Percentiles rank a stretch among this genome's conserved stretches.
Evolutionary conservation across 2,113 vertebrate genomes (phyloP).

Genomic region (Lynx canadensis): DNA sequence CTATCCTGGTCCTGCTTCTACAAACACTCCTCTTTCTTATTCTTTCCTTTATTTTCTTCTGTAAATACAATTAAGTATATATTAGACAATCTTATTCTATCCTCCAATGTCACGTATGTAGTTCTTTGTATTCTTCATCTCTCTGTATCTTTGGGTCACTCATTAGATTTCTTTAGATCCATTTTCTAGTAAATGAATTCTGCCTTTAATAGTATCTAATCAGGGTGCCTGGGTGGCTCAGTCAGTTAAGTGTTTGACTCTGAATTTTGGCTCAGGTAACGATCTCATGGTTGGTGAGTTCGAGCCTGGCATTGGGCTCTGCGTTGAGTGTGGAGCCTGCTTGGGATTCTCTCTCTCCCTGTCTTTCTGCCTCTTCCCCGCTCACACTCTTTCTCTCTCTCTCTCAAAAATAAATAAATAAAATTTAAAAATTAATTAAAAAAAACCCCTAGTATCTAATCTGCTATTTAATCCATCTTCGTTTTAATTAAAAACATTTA

Average conservation of each 20-base stretch:
- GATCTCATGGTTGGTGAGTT: too few relatives aligned
- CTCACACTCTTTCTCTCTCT: too few relatives aligned
- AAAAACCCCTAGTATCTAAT: not conserved
- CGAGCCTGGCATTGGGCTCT: too few relatives aligned
- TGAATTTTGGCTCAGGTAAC: too few relatives aligned
- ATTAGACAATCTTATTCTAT: not conserved
- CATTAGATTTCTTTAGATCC: not conserved
- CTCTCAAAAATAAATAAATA: too few relatives aligned
- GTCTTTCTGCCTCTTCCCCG: too few relatives aligned
- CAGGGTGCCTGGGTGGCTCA: too few relatives aligned
- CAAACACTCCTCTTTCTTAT: not conserved
- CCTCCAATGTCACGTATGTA: not conserved
- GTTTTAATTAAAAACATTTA: not conserved
- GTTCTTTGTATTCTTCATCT: conserved; percentile 12
- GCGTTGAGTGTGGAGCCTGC: too few relatives aligned
- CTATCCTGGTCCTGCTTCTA: not conserved
- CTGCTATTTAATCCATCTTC: not conserved
- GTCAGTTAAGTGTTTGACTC: too few relatives aligned
- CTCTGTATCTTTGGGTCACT: not conserved
- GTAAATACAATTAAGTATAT: not conserved
- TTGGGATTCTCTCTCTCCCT: too few relatives aligned
- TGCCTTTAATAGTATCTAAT: conserved; percentile 33
- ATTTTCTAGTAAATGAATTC: not conserved
- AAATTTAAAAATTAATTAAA: too few relatives aligned
- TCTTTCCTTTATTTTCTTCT: conserved; percentile 17